Evolutionary conservation across 2,797 vertebrate genomes (phyloP), one percentile per base, ranked within the genome.

Genomic region (Lacerta viridis): DNA sequence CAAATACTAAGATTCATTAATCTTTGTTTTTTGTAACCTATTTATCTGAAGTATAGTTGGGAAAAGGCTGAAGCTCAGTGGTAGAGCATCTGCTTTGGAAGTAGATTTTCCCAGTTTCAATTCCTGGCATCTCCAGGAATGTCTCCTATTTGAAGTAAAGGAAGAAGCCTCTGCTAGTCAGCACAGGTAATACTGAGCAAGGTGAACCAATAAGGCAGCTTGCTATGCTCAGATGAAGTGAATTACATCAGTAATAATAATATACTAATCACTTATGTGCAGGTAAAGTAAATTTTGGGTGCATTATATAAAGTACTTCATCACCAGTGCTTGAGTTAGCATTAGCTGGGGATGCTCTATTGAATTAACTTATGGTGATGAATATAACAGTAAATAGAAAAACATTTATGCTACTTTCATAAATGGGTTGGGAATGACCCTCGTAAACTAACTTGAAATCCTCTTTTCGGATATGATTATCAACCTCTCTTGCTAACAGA

Each of bases 381-480:
- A 75, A 9, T 17, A 41, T 0, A 2, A 23, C 1, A 88, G 23
- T 1, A 90, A 87, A 66, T 36, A 23, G 33, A 87, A 87, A 91
- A 59, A 71, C 11, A 41, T 72, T 33, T 33, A 33, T 82, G 13
- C 41, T 90, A 85, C 86, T 83, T 61, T 79, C 17, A 83, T 46
- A 76, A 5, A 66, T 4, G 41, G 69, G 72, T 66, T 74, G 90
- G 23, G 4, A 84, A n/a, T 1, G 61, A 64, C 29, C 20, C n/a
- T 90, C 39, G 11, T 25, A 74, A 0, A 17, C 61, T 86, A 83
- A 77, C 36, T 7, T 1, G 33, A 78, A 85, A 39, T 39, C 66
- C 27, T 15, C 33, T 41, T 84, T 90, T 79, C 36, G 71, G 27
- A 0, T 89, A 43, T 80, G 17, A 79, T 29, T 7, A n/a, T n/a